Base-by-base conservation (phyloP, 1,140 invertebrate species). In the Drosophila ercepeae region DNA sequence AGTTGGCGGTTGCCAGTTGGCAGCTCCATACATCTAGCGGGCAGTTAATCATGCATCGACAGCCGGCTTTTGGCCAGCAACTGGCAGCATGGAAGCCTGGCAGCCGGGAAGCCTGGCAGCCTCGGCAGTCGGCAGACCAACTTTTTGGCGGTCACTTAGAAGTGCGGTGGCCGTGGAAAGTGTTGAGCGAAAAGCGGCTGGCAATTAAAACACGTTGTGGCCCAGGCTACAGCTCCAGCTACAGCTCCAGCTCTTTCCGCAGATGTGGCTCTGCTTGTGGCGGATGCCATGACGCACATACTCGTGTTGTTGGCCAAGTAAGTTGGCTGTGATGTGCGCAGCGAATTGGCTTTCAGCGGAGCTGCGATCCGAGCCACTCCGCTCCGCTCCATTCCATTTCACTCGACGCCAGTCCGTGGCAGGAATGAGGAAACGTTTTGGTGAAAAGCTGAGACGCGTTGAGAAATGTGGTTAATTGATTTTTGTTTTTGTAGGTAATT, bases 21-120 rank as follows among this genome's bases (percentile, higher is more conserved):
- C 74, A 70, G 69, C 74, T 77, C 70, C 70, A 75, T 79, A 57
- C 58, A 77, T 76, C 54, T 13, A 64, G 67, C 70, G 79, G 63
- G 82, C 82, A 81, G 82, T 88, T 88, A 88, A 88, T 88, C 82
- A 88, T 88, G 82, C 78, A 88, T 82, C 82, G 82, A 88, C 82
- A 88, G 84, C 82, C 63, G 60, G 48, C 46, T 65, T 42, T 21
- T 46, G 72, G 48, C 50, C 14, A 9, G 29, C 13, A 16, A 13
- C 32, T 13, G 9, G 9, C 9, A 13, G 3, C 32, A 54, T 39
- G 55, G 51, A 75, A 54, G 54, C 52, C 36, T 32, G 6, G 34
- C 7, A 9, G n/a, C 4, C 11, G n/a, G 34, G 11, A 32, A 32
- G 54, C 52, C 36, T 32, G 6, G 34, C 7, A 9, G n/a, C 4